These are phyloP conservation scores for Eospalax fontanierii DNA, from an alignment of 2,797 vertebrate genomes.

Conservation along the genomic window DNA sequence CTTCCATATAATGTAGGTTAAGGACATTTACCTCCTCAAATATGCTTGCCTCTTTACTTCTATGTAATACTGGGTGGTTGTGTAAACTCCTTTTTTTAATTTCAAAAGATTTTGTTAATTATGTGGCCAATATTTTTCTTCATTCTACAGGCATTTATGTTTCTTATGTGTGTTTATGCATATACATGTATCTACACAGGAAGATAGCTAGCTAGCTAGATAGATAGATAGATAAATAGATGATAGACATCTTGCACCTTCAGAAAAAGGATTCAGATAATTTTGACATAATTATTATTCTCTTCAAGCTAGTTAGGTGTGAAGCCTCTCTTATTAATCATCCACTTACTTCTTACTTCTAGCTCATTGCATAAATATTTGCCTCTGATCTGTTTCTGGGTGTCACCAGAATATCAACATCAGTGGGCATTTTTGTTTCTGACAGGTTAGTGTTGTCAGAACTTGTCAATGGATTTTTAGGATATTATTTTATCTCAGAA, in stretches of 20 bases:
- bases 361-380: constrained; percentile 9
- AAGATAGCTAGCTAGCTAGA: too few relatives aligned
- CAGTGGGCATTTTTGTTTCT: neutral
- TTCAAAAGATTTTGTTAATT: neutral
- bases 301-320: neutral
- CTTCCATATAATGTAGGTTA: neutral
- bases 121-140: neutral
- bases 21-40: too few relatives aligned
- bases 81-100: neutral
- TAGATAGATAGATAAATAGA: too few relatives aligned
- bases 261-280: neutral
- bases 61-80: neutral
- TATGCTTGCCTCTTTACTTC: neutral
- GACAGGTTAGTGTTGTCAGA: neutral
- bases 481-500: neutral
- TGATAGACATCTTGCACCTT: neutral
- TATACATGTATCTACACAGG: too few relatives aligned
- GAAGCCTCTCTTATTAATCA: neutral
- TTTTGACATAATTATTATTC: neutral
- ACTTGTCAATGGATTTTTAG: neutral
- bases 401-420: neutral
- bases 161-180: neutral
- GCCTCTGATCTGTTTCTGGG: neutral
- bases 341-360: neutral
- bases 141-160: neutral